A percentile compares a stretch with the other conserved stretches of the same genome.
These are phyloP conservation scores for human DNA, from an alignment of 2,113 vertebrate species.

Conservation along the genomic window GRCh38 chr4:181128501-181129000, in stretches of 20 bases:
- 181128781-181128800: neutral
- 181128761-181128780: neutral
- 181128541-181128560: neutral
- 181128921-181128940: rapidly evolving
- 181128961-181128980: neutral
- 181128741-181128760: neutral
- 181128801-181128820: neutral
- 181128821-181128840: neutral
- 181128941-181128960: neutral
- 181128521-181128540: too few species aligned
- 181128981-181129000: rapidly evolving
- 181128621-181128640: too few species aligned
- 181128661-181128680: too few species aligned
- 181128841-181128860: neutral
- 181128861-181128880: neutral
- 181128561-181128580: neutral
- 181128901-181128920: neutral
- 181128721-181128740: neutral
- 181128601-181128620: neutral
- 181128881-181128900: neutral
- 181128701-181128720: neutral
- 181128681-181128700: neutral
- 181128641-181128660: neutral
- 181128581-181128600: neutral
- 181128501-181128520: rapidly evolving